Evolutionary conservation across 1,140 invertebrate genomes (phyloP).

Genomic region (Hestina assimilis): DNA sequence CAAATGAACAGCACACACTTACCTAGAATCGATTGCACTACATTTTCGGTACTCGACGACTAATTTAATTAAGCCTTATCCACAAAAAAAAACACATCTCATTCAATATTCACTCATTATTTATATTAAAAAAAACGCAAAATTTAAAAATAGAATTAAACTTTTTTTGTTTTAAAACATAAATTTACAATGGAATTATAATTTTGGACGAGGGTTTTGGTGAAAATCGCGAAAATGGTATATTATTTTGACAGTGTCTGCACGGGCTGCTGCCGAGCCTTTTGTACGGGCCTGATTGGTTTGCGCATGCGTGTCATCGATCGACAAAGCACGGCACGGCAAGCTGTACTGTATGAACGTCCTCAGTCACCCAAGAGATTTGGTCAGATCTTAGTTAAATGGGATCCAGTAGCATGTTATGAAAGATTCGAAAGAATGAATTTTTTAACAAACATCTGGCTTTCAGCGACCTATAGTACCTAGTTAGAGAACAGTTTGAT

Average conservation of each 20-base stretch:
- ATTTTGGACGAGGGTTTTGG: too few species aligned
- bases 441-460: slow-evolving; percentile 12
- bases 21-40: slow-evolving; percentile 38
- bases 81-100: slow-evolving; percentile 16
- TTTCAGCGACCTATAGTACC: neutral
- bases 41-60: slow-evolving; percentile 44
- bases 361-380: slow-evolving; percentile 35
- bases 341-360: slow-evolving; percentile 46
- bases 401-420: slow-evolving; percentile 28
- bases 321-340: slow-evolving; percentile 32
- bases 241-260: slow-evolving; percentile 63
- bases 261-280: slow-evolving; percentile 51
- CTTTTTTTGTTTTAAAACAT: slow-evolving; percentile 4
- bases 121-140: slow-evolving; percentile 4
- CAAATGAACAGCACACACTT: slow-evolving; percentile 40
- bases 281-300: slow-evolving; percentile 48
- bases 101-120: slow-evolving; percentile 17
- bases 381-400: slow-evolving; percentile 33
- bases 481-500: too few species aligned
- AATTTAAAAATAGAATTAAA: slow-evolving; percentile 1
- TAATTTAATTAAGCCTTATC: slow-evolving; percentile 42
- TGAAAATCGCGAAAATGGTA: slow-evolving; percentile 34
- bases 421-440: slow-evolving; percentile 37
- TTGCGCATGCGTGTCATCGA: slow-evolving; percentile 64
- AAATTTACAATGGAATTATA: neutral